Evolutionary conservation across 2,888 invertebrate genomes (phyloP), one percentile per base, ranked within the genome.

Genomic region (Macaria liturata): DNA sequence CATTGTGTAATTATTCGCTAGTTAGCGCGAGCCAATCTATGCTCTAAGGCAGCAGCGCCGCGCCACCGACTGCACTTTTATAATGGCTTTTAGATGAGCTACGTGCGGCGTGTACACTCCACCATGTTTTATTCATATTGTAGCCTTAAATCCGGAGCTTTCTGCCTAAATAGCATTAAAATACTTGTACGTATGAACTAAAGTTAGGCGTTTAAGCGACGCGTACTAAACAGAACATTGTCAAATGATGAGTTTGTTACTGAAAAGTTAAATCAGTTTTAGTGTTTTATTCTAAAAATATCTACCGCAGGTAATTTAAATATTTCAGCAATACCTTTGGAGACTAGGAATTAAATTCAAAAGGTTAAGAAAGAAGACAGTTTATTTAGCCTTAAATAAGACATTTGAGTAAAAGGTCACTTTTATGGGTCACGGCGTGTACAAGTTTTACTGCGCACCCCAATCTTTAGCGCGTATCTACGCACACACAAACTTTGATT

Each of bases 1-100:
- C 88, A 87, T 84, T 83, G 81, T 84, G 87, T 87, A 88, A 91
- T 91, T 90, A 91, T 88, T 88, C 88, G 79, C 76, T 87, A 86
- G 87, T 90, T 90, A 88, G 83, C 78, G 73, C 71, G 70, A 69
- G 80, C 83, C 86, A 82, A 87, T 86, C 86, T 83, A 83, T 83
- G 71, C 66, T 61, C 62, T 45, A 37, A 39, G 37, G 32, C 46
- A 71, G 32, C 46, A 71, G 67, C 20, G 59, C 68, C 70, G 72
- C 71, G 77, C 79, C 69, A 74, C 77, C 69, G 65, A 77, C 70
- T 66, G 62, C 49, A 56, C 9, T 61, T 61, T 61, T 57, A 54
- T 65, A 62, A 61, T 64, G 62, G 57, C 43, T 45, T 46, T 51
- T 51, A 9, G 51, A 51, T 51, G 51, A 8, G 45, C 39, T 45